phyloP scores from a whole-genome alignment of 2,888 invertebrate species.

The Papilio protenor region DNA sequence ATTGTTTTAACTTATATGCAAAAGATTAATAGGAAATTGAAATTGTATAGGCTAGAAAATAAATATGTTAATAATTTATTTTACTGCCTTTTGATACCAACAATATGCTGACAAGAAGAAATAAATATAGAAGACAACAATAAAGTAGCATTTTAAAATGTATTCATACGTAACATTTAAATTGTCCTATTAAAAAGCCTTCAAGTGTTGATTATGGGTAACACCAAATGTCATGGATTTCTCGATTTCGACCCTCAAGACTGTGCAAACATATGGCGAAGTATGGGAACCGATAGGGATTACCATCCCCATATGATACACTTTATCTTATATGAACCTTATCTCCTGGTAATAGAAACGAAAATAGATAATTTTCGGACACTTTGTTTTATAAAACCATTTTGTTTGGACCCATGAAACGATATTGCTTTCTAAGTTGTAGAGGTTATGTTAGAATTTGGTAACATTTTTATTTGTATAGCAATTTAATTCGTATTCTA shows the following conservation, averaged over 20 bases:
- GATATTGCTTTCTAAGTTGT: constrained; percentile 26
- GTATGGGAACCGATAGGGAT: constrained; percentile 50
- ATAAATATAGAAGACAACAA: neutral
- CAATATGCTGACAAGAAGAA: neutral
- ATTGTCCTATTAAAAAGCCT: constrained; percentile 65
- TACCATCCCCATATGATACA: constrained; percentile 40
- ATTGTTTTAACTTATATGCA: neutral
- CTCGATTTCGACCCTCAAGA: constrained; percentile 59
- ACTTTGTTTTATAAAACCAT: constrained; percentile 19
- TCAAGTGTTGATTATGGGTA: constrained; percentile 67
- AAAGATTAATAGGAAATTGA: neutral
- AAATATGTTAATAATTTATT: neutral
- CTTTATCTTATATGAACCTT: constrained; percentile 40
- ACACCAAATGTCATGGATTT: constrained; percentile 72
- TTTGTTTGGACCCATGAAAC: constrained; percentile 29
- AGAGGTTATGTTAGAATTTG: constrained; percentile 38
- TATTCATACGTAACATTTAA: constrained; percentile 49
- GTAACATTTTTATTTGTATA: constrained; percentile 34
- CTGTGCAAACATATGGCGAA: constrained; percentile 68
- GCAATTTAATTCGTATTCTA: constrained; percentile 43
- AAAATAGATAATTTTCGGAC: constrained; percentile 24
- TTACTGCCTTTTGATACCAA: neutral
- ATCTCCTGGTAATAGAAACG: constrained; percentile 36
- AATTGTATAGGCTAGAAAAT: too few relatives aligned
- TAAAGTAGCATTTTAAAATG: neutral